A percentile compares a stretch with the other conserved stretches of the same genome.
Evolutionary conservation across 2,797 vertebrate genomes (phyloP).

Genomic region (Clarias platycephalus): DNA sequence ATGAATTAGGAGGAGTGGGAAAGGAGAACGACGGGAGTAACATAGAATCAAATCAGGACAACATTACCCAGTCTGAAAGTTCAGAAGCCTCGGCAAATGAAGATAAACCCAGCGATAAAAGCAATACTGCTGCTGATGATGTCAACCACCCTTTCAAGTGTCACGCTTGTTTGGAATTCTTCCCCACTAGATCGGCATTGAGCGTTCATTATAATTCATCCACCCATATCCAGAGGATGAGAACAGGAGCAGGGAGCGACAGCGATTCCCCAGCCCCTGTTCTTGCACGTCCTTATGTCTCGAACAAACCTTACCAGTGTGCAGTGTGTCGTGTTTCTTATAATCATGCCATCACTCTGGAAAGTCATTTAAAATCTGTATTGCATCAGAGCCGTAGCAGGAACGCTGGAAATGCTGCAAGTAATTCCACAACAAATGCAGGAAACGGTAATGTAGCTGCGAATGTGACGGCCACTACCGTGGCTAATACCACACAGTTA

Average conservation of each 20-base stretch:
- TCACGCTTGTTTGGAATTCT: constrained; percentile 85
- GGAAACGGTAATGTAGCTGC: constrained; percentile 55
- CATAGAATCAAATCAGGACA: constrained; percentile 66
- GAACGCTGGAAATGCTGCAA: constrained; percentile 73
- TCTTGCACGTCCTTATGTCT: constrained; percentile 72
- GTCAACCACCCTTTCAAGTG: constrained; percentile 83
- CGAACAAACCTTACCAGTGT: constrained; percentile 90
- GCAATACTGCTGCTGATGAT: constrained; percentile 59
- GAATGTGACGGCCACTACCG: constrained; percentile 63
- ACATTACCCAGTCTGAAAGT: constrained; percentile 61
- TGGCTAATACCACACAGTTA: constrained; percentile 63
- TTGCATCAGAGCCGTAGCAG: constrained; percentile 88
- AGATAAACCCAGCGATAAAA: constrained; percentile 68
- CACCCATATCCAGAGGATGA: constrained; percentile 89
- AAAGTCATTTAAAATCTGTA: constrained; percentile 87
- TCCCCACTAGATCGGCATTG: constrained; percentile 84
- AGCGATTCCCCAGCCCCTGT: constrained; percentile 59
- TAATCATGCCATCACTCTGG: constrained; percentile 90
- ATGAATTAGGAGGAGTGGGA: constrained; percentile 62
- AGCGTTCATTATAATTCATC: constrained; percentile 89
- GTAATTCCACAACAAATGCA: constrained; percentile 59
- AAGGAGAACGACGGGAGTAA: constrained; percentile 62
- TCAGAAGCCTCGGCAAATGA: constrained; percentile 60
- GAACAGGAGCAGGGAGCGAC: constrained; percentile 75
- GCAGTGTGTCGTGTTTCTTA: constrained; percentile 88